Conservation (phyloP, 1,140 invertebrate species). For the Hylyphantes graminicola region DNA sequence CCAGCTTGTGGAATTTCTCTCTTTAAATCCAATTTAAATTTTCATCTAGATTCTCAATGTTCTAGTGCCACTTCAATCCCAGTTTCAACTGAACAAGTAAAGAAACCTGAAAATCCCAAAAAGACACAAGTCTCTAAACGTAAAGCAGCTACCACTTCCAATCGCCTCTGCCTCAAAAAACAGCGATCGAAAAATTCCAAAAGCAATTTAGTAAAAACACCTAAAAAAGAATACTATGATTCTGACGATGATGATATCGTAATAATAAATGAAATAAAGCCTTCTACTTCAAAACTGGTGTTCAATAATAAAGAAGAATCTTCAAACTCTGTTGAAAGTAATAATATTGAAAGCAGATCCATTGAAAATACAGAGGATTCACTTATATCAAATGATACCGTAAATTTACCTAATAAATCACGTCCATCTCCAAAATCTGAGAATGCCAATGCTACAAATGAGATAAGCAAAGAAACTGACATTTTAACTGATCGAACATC, state of each 20-base stretch:
- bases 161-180: background rate
- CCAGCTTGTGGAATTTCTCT: slow-evolving; percentile 33
- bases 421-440: no score
- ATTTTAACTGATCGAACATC: no score
- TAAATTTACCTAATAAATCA: no score
- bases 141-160: background rate
- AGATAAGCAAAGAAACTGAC: no score
- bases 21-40: slow-evolving; percentile 40
- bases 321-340: no score
- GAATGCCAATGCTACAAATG: no score
- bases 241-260: background rate
- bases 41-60: slow-evolving; percentile 36
- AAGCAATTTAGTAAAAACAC: background rate
- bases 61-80: slow-evolving; percentile 2
- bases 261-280: slow-evolving; percentile 21
- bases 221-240: background rate
- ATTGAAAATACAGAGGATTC: no score
- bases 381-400: no score
- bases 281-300: background rate
- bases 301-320: background rate
- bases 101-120: background rate
- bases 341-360: no score
- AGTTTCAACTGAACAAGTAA: background rate
- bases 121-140: background rate
- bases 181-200: background rate